Conservation (phyloP, 2,888 invertebrate species). For the Napeogenes sylphis region DNA sequence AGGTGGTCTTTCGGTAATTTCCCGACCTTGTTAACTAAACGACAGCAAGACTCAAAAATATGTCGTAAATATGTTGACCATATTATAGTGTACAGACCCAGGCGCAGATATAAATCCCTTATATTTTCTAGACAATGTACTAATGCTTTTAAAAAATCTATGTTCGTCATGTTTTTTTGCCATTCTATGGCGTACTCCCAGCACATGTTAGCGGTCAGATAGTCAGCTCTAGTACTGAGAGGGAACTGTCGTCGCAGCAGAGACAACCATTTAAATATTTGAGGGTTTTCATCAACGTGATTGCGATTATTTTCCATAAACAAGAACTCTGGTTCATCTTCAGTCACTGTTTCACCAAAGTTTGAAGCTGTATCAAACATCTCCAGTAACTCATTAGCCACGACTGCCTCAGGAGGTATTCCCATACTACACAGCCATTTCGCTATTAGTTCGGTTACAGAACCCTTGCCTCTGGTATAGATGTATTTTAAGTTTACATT, state of each 20-base stretch:
- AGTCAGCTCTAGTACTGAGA: slow-evolving; percentile 87
- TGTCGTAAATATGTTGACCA: slow-evolving; percentile 94
- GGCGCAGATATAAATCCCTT: slow-evolving; percentile 80
- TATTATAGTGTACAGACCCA: slow-evolving; percentile 89
- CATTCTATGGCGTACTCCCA: slow-evolving; percentile 95
- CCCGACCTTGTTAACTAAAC: slow-evolving; percentile 88
- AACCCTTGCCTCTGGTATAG: slow-evolving; percentile 83
- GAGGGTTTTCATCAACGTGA: slow-evolving; percentile 61
- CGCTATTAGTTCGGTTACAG: slow-evolving; percentile 92
- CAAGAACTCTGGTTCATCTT: slow-evolving; percentile 48
- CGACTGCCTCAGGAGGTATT: slow-evolving; percentile 80
- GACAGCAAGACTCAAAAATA: slow-evolving; percentile 84
- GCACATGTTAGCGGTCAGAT: slow-evolving; percentile 89
- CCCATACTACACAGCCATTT: slow-evolving; percentile 89
- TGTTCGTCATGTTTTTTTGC: slow-evolving; percentile 85
- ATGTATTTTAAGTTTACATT: slow-evolving; percentile 82
- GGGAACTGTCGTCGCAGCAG: slow-evolving; percentile 88
- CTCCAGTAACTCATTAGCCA: slow-evolving; percentile 70
- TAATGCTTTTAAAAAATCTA: slow-evolving; percentile 83
- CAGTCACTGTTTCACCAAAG: slow-evolving; percentile 38
- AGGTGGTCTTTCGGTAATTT: slow-evolving; percentile 91
- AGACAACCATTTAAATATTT: slow-evolving; percentile 79
- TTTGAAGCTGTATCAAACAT: slow-evolving; percentile 41
- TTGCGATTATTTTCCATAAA: slow-evolving; percentile 57
- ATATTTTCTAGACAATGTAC: slow-evolving; percentile 82